Percentiles rank a stretch among this genome's conserved stretches.
Conservation (phyloP, 1,140 invertebrate species). For the Drosophila erecta region DNA sequence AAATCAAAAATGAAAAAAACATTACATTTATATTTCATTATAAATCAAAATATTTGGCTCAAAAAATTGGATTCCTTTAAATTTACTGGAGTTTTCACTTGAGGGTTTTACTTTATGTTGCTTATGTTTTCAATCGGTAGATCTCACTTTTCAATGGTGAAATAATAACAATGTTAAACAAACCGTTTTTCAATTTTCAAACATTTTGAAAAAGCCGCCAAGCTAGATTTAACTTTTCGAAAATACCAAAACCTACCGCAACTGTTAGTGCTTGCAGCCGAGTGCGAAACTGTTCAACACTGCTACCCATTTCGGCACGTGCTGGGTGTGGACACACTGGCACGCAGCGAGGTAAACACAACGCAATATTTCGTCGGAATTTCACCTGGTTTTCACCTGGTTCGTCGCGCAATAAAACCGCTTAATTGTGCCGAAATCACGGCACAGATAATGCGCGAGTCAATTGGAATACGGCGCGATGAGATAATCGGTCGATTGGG, state of each 20-base stretch:
- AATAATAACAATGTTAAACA: too few relatives aligned
- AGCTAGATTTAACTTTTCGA: background rate
- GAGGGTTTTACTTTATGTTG: too few relatives aligned
- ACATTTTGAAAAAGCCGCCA: too few relatives aligned
- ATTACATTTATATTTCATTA: too few relatives aligned
- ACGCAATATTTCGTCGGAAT: conserved; percentile 45
- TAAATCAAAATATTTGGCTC: too few relatives aligned
- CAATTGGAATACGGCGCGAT: conserved; percentile 6
- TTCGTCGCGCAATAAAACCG: conserved; percentile 7
- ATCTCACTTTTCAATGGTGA: too few relatives aligned
- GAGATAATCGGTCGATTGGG: background rate
- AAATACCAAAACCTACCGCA: background rate
- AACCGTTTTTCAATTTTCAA: too few relatives aligned
- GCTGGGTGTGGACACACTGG: conserved; percentile 18
- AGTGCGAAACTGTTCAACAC: conserved; percentile 4
- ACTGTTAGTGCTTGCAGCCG: background rate
- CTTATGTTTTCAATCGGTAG: too few relatives aligned
- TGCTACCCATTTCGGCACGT: background rate
- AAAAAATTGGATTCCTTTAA: too few relatives aligned
- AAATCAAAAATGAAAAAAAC: too few relatives aligned
- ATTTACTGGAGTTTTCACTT: too few relatives aligned
- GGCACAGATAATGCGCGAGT: background rate
- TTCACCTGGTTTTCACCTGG: conserved; percentile 22
- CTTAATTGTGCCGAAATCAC: conserved; percentile 6
- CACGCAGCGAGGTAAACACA: conserved; percentile 45